Evolutionary conservation across 1,140 invertebrate genomes (phyloP), one percentile per base, ranked within the genome.

Genomic region (Conus ventricosus): DNA sequence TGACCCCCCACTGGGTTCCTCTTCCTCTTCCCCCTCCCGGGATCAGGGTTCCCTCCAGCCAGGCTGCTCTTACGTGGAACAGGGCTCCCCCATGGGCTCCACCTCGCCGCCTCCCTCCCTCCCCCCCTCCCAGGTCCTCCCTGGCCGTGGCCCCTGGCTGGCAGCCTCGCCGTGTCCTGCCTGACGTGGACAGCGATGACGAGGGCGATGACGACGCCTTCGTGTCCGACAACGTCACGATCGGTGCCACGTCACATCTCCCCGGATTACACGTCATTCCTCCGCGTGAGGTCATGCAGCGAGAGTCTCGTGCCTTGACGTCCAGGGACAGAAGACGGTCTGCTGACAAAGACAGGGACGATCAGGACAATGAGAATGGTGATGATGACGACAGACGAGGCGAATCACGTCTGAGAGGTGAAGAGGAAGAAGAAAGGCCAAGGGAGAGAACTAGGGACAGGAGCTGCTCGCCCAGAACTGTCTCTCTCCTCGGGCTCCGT

Each of bases 131-230:
- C 55, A 67, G 82, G 55, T 5, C 57, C 10, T 81, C 51, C 15
- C 80, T 81, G 51, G 39, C 82, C 55, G 17, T 84, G 5, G 54
- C 23, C 57, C 23, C 82, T 17, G 55, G 82, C 23, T 84, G 82
- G 82, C 82, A 84, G 25, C 82, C 82, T 13, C 54, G 57, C n/a
- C 54, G 82, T 11, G 57, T 84, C 23, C 54, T 84, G 55, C 57
- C 82, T 54, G 51, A 81, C 51, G 39, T 81, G 4, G 80, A 54
- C 80, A 81, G 80, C 20, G 80, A 81, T 81, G 80, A 81, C 80
- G 80, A 81, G 51, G 80, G 80, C 15, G 80, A 81, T 81, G 80
- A 81, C 23, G 80, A 81, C 80, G 80, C 80, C 17, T 81, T 81
- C 80, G 80, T 54, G 39, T 81, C 80, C 5, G 80, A 81, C 20